Evolutionary conservation across 1,140 invertebrate species (phyloP).

Genomic region (Wasmannia auropunctata): DNA sequence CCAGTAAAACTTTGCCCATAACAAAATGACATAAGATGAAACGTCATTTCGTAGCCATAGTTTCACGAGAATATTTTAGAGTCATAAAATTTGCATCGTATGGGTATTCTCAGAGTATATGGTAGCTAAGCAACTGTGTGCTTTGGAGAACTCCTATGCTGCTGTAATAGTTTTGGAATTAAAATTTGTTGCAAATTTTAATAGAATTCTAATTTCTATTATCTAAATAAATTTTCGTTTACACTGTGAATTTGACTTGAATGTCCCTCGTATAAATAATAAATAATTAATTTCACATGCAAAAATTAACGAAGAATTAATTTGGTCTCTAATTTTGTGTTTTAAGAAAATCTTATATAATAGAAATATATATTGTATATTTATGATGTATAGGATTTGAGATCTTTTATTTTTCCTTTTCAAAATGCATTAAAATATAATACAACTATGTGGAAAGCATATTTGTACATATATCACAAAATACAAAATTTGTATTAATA

Average conservation of each 20-base stretch:
- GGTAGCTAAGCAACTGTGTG: not conserved
- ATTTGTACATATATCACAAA: not conserved
- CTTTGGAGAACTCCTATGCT: not conserved
- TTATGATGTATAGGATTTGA: not conserved
- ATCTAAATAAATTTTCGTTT: not conserved
- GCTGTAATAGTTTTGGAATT: not conserved
- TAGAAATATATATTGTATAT: not conserved
- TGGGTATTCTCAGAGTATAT: not conserved
- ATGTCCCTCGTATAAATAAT: too few relatives aligned
- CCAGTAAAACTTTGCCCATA: not conserved
- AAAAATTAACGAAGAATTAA: not conserved
- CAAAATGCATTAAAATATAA: slow-evolving; percentile 10
- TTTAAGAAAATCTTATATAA: not conserved
- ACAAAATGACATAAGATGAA: not conserved
- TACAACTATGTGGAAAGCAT: too few relatives aligned
- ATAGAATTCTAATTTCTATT: not conserved
- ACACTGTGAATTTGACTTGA: too few relatives aligned
- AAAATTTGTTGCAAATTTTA: not conserved
- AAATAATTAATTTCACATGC: too few relatives aligned
- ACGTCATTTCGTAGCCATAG: not conserved
- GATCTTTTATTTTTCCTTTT: not conserved
- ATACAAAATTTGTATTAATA: not conserved
- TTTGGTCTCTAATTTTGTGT: not conserved
- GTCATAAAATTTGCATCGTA: not conserved
- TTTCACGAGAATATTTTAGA: not conserved